Conservation (phyloP, 2,797 vertebrate genomes). For the Fringilla coelebs region DNA sequence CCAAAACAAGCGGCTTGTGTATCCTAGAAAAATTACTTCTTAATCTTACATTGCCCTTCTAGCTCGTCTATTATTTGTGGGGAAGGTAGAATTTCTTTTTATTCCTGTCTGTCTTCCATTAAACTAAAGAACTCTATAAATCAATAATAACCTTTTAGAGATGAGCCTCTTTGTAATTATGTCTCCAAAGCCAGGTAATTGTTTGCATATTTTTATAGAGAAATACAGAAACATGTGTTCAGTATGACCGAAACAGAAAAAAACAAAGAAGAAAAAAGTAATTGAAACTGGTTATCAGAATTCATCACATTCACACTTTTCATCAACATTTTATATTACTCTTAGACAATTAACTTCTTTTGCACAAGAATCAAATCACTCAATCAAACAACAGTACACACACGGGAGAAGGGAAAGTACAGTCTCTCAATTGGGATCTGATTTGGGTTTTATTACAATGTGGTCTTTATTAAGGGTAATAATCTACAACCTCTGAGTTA, state of each 20-base stretch:
- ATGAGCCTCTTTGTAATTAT: slow-evolving; percentile 76
- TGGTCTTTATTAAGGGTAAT: slow-evolving; percentile 69
- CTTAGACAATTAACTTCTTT: slow-evolving; percentile 64
- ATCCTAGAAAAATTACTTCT: slow-evolving; percentile 61
- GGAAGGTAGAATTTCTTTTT: slow-evolving; percentile 53
- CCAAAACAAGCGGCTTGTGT: neutral
- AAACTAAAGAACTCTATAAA: slow-evolving; percentile 74
- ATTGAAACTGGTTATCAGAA: slow-evolving; percentile 38
- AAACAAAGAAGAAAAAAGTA: neutral
- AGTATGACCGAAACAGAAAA: neutral
- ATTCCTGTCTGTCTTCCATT: slow-evolving; percentile 74
- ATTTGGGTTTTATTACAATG: slow-evolving; percentile 63
- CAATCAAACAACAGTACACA: neutral
- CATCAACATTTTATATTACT: slow-evolving; percentile 45
- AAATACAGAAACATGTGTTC: slow-evolving; percentile 69
- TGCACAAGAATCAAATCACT: slow-evolving; percentile 29
- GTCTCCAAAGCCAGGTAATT: slow-evolving; percentile 75
- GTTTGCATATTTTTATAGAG: slow-evolving; percentile 75
- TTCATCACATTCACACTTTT: slow-evolving; percentile 47
- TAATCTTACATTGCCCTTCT: slow-evolving; percentile 65
- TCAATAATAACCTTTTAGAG: slow-evolving; percentile 76
- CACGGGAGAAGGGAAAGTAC: neutral
- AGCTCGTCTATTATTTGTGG: slow-evolving; percentile 59
- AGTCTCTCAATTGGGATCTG: slow-evolving; percentile 18
- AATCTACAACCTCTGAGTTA: slow-evolving; percentile 57